Evolutionary conservation across 2,113 vertebrate species (phyloP).

Genomic region (Brachypodius melanocephalos): DNA sequence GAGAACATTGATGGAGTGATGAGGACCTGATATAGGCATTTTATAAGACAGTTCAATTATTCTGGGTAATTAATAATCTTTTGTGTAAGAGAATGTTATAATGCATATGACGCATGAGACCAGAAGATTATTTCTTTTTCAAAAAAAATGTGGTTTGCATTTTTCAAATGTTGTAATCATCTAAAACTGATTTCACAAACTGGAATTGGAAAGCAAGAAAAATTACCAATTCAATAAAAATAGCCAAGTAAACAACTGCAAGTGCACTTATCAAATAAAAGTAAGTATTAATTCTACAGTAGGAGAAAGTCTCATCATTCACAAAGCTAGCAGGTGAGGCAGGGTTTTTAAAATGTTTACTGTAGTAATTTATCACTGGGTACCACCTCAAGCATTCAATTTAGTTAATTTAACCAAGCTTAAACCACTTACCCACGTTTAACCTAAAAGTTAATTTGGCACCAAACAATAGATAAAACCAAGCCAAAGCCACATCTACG

Average conservation of each 20-base stretch:
- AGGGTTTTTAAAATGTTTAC: not conserved
- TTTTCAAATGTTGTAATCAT: not conserved
- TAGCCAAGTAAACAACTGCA: not conserved
- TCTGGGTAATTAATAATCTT: constrained; percentile 42
- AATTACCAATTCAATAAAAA: not conserved
- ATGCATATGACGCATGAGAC: not conserved
- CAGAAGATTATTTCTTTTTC: not conserved
- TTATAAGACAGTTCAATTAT: constrained; percentile 11
- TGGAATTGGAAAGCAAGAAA: not conserved
- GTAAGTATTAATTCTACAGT: not conserved
- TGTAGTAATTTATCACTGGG: not conserved
- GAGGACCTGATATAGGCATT: not conserved
- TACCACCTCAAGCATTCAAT: not conserved
- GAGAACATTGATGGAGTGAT: not conserved
- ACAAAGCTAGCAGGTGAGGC: not conserved
- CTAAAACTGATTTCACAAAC: not conserved
- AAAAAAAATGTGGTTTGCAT: not conserved
- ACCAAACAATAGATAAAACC: constrained; percentile 20
- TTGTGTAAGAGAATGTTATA: not conserved
- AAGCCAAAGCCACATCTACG: constrained; percentile 28
- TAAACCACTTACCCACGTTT: not conserved
- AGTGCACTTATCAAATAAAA: not conserved
- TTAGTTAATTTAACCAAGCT: constrained; percentile 13
- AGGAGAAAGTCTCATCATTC: not conserved
- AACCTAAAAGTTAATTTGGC: constrained; percentile 29